These are phyloP conservation scores for Oncorhynchus masou DNA, from an alignment of 2,113 vertebrate species.

Conservation along the genomic window DNA sequence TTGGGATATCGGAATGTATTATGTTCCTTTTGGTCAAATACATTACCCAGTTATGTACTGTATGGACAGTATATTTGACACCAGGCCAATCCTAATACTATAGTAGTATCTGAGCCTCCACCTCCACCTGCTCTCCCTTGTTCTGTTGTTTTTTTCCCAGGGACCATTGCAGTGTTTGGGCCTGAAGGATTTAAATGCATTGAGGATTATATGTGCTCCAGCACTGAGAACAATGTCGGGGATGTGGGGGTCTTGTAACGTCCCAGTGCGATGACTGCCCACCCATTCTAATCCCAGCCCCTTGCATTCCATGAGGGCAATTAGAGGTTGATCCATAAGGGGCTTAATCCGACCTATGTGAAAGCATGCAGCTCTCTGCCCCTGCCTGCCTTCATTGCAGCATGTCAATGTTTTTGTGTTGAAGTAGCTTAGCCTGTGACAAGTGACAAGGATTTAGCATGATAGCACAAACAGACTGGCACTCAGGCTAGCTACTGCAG, in stretches of 20 bases:
- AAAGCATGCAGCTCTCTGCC: conserved; percentile 25
- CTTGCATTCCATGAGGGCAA: conserved; percentile 54
- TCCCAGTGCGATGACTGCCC: conserved; percentile 55
- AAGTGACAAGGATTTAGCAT: too few relatives aligned
- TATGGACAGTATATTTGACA: too few relatives aligned
- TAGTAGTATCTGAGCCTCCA: not conserved
- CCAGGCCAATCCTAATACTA: too few relatives aligned
- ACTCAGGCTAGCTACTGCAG: too few relatives aligned
- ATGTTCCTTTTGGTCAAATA: too few relatives aligned
- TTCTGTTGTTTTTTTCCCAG: conserved; percentile 57
- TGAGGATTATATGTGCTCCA: conserved; percentile 70
- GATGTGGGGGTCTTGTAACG: conserved; percentile 44
- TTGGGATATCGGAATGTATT: not conserved
- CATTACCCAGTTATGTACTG: too few relatives aligned
- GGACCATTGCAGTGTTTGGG: conserved; percentile 59
- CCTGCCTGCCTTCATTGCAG: conserved; percentile 7
- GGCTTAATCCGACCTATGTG: conserved; percentile 37
- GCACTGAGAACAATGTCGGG: conserved; percentile 63
- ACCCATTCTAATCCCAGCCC: conserved; percentile 71
- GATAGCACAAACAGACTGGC: not conserved
- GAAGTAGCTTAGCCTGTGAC: not conserved
- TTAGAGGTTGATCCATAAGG: conserved; percentile 57
- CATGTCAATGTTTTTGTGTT: conserved; percentile 23
- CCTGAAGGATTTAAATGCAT: conserved; percentile 67
- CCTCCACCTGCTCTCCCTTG: not conserved